Percentiles rank a stretch among this genome's conserved stretches.
phyloP scores from a whole-genome alignment of 2,113 vertebrate species.

The Arenaria interpres region DNA sequence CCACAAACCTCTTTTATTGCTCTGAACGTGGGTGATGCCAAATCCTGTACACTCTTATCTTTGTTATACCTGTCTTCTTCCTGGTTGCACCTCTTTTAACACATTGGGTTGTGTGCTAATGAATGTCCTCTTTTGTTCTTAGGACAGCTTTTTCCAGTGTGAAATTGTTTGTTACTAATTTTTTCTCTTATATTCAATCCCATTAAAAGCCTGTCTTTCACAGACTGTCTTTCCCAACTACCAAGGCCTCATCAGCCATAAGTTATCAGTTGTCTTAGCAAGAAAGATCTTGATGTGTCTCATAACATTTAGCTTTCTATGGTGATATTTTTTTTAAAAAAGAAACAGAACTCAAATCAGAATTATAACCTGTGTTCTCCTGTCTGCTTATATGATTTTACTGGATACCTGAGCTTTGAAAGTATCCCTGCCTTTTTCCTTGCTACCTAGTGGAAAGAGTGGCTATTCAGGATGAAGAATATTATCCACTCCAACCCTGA shows the following conservation, averaged over 20 bases:
- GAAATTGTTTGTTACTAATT: slow-evolving; percentile 3
- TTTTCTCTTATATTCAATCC: background rate
- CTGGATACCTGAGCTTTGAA: background rate
- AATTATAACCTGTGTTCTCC: background rate
- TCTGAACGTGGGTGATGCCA: background rate
- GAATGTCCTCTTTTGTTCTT: slow-evolving; percentile 17
- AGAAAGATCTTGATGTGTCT: background rate
- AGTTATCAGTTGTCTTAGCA: background rate
- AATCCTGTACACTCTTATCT: background rate
- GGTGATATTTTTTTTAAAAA: background rate
- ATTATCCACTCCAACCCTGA: background rate
- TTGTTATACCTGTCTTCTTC: background rate
- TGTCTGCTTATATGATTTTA: background rate
- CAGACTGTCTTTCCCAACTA: background rate
- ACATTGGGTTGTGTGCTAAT: background rate
- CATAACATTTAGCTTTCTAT: background rate
- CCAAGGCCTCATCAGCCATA: background rate
- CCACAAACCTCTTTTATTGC: background rate
- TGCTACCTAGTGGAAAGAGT: background rate
- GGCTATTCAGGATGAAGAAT: background rate
- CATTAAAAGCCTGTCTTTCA: background rate
- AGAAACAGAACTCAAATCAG: background rate
- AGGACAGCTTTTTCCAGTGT: background rate
- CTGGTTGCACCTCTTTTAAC: background rate
- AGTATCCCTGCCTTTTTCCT: background rate